Conservation (phyloP, 2,797 vertebrate species). For the Agapornis canus region DNA sequence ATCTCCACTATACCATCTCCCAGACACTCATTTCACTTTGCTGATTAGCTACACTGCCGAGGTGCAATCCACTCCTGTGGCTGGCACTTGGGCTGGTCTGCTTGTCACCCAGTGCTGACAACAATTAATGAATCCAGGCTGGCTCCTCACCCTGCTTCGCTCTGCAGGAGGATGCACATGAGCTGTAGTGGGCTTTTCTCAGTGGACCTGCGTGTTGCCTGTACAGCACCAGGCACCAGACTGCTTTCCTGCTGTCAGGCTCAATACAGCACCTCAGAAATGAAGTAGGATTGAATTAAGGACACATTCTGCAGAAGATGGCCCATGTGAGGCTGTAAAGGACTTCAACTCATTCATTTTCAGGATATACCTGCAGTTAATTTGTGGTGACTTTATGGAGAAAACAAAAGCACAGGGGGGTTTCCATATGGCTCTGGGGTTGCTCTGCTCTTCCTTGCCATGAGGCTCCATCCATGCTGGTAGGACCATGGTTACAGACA, state of each 20-base stretch:
- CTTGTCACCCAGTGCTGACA: background rate
- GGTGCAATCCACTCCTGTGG: rapidly evolving
- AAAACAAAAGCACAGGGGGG: rapidly evolving
- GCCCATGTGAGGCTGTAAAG: rapidly evolving
- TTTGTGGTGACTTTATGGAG: background rate
- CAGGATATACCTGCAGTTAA: background rate
- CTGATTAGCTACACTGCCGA: background rate
- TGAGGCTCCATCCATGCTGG: background rate
- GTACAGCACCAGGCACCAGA: background rate
- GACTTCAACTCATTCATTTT: background rate
- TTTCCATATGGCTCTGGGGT: background rate
- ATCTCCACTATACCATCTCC: background rate
- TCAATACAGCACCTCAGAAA: background rate
- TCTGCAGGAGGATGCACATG: background rate
- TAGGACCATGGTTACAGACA: rapidly evolving
- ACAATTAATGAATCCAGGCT: background rate
- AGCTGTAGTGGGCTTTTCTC: background rate
- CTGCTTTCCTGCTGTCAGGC: background rate
- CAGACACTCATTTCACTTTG: background rate
- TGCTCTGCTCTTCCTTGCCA: background rate
- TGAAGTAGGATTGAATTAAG: background rate
- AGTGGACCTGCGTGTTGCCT: background rate
- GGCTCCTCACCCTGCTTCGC: background rate
- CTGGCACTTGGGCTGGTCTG: background rate
- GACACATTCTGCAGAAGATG: background rate